Conservation (phyloP, 2,113 vertebrate genomes). For the Callorhinus ursinus region DNA sequence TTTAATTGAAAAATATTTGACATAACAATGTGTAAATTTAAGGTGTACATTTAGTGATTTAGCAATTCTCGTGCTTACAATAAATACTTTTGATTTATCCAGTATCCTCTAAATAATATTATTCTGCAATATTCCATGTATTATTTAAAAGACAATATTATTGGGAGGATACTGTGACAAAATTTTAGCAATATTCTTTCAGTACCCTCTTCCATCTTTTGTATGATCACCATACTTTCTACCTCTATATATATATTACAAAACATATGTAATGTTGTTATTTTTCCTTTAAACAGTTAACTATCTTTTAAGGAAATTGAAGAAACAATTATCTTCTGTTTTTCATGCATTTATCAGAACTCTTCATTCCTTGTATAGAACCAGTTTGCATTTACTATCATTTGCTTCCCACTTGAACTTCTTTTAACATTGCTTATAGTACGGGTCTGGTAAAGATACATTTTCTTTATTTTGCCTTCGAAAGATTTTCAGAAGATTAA, state of each 20-base stretch:
- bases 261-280: neutral
- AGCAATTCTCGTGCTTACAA: neutral
- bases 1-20: neutral
- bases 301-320: neutral
- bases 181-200: neutral
- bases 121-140: neutral
- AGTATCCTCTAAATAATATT: neutral
- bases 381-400: neutral
- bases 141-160: neutral
- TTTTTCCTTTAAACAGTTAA: constrained; percentile 26
- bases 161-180: neutral
- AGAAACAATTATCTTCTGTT: neutral
- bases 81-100: neutral
- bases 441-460: neutral
- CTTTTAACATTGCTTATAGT: neutral
- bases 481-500: constrained; percentile 8
- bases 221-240: neutral
- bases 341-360: neutral
- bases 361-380: neutral
- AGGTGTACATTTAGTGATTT: neutral
- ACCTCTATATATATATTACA: neutral
- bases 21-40: neutral
- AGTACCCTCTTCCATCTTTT: neutral
- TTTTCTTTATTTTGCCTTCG: neutral
- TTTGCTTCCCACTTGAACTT: constrained; percentile 1